Base-by-base conservation (phyloP, 2,888 invertebrate genomes). In the Priocnemis perturbator region DNA sequence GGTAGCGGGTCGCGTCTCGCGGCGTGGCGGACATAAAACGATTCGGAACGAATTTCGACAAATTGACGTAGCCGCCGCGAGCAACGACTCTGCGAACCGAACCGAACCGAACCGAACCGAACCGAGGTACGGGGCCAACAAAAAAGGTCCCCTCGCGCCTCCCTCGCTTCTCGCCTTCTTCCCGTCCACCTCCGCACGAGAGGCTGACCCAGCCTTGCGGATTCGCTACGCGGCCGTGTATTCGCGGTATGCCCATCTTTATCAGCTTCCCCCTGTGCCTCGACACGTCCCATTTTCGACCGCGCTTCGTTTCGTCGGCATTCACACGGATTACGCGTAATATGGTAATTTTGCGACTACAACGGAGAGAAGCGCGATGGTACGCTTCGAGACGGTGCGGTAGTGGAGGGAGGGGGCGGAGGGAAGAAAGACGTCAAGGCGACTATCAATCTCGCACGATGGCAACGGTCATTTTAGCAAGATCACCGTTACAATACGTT, bases 31-130 rank as follows among this genome's bases (percentile, higher is more conserved):
- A 84, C 88, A 87, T 89, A 89, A 89, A 89, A 89, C 88, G 87
- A 88, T 87, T 87, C 88, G 89, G 88, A 89, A 89, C 89, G 89
- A 89, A 89, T 89, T 88, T 87, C 88, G 89, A 89, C 89, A 89
- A 89, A 89, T 89, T 89, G 89, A 88, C 88, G 87, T 81, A 71
- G 86, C 84, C 80, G 82, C 81, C 78, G 79, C 76, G 78, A 37
- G 71, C 79, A 82, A 74, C 76, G 79, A 78, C 76, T 77, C 71
- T 73, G 77, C 74, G 62, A 78, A 71, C 69, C 65, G 68, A 71
- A 69, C 79, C 71, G 70, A 78, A 71, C 69, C 65, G 68, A 71
- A 69, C 79, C 71, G 70, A 71, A 69, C 79, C 71, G 70, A 75
- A 64, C 74, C 77, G 63, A 67, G 61, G 64, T 67, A 64, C n/a